Percentiles rank a stretch among this genome's conserved stretches.
phyloP scores from a whole-genome alignment of 2,888 invertebrate genomes.

The Phengaris alcon region DNA sequence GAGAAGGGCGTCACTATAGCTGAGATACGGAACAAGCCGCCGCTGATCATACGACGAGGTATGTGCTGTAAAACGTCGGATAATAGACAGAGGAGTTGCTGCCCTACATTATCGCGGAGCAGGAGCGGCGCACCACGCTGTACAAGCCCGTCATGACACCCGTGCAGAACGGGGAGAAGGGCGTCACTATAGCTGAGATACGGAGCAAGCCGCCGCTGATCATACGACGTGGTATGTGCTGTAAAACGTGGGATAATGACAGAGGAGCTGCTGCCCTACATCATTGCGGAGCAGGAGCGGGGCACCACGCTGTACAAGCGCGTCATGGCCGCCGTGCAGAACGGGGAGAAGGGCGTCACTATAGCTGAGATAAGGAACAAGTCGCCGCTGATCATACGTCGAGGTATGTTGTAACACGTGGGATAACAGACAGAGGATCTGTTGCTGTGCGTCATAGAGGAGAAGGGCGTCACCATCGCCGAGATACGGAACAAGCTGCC shows the following conservation, averaged over 20 bases:
- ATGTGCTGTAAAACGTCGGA: too few relatives aligned
- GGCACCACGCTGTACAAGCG: constrained; percentile 63
- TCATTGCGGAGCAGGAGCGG: constrained; percentile 69
- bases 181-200: constrained; percentile 68
- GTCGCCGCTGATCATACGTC: neutral
- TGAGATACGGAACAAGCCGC: constrained; percentile 60
- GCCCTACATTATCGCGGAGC: constrained; percentile 71
- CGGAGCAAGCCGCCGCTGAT: constrained; percentile 65
- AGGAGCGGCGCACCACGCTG: constrained; percentile 63
- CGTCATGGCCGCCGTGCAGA: constrained; percentile 71
- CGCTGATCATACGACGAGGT: too few relatives aligned
- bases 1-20: constrained; percentile 69
- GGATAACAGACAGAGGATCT: too few relatives aligned
- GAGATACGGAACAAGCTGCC: too few relatives aligned
- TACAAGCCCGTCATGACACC: constrained; percentile 70
- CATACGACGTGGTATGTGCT: constrained; percentile 59
- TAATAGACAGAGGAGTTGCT: constrained; percentile 37
- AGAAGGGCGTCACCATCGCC: too few relatives aligned
- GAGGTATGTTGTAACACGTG: too few relatives aligned
- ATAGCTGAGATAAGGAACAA: constrained; percentile 68
- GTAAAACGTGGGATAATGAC: constrained; percentile 40
- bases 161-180: constrained; percentile 71
- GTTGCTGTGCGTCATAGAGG: too few relatives aligned
- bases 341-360: constrained; percentile 69
- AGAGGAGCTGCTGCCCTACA: constrained; percentile 68